Base-by-base conservation (phyloP, 92 coral and sea anemone species). In the Montipora capitata region DNA sequence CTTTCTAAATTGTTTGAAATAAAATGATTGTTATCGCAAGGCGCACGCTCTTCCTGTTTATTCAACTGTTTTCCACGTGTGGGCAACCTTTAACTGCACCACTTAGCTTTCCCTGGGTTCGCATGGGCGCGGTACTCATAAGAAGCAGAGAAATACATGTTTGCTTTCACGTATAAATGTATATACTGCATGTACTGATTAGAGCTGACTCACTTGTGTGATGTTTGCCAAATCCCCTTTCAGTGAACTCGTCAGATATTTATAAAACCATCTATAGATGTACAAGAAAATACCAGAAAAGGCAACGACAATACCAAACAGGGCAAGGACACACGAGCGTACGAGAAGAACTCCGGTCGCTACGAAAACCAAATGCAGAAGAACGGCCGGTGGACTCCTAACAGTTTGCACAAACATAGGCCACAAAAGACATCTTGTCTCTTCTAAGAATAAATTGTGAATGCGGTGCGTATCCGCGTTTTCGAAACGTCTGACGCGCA, bases 171-270 rank as follows among this genome's bases (percentile, higher is more conserved):
- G 35, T 27, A 27, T 27, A 27, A 27, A 27, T 27, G 35, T 27
- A 27, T 27, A 27, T 27, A 27, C 35, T 27, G 35, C 35, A 27
- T 27, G 35, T 0, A 27, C 35, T 27, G 35, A 27, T 27, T 27
- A 27, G 35, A 27, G 35, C 35, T 27, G 35, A 17, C 85, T 68
- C 38, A 86, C 90, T 40, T 86, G 90, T 51, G 90, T 65, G 0
- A 86, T 86, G 85, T 86, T 79, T 15, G 85, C 85, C 84, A 86
- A 71, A 76, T 86, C 90, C 8, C 90, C 90, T 68, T 39, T 79
- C 68, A 86, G 68, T 17, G 90, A 86, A 38, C 85, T 86, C 7
- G 71, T 86, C 77, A 86, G 52, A 69, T 86, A 86, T 20, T 86
- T 67, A 41, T 86, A 78, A 68, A 86, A 86, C 90, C 90, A 86